phyloP scores from a whole-genome alignment of 2,113 vertebrate genomes.

The Sylvilagus bachmani region DNA sequence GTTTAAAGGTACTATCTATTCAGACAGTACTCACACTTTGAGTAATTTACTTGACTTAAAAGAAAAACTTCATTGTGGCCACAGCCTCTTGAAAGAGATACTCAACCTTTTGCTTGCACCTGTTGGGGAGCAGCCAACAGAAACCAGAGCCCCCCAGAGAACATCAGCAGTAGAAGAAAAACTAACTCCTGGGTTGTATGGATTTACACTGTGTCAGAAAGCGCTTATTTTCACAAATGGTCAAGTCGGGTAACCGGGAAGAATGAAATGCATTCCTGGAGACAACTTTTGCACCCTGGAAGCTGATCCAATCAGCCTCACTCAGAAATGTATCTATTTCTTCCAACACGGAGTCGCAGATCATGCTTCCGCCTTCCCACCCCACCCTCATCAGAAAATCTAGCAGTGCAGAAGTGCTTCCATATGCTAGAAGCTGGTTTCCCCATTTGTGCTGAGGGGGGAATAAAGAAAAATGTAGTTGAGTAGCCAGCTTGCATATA shows the following conservation, averaged over 20 bases:
- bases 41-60: constrained; percentile 4
- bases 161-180: background rate
- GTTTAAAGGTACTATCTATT: constrained; percentile 17
- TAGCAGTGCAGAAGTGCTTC: constrained; percentile 47
- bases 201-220: constrained; percentile 35
- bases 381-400: constrained; percentile 31
- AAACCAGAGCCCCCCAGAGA: background rate
- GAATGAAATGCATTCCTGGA: constrained; percentile 16
- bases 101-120: background rate
- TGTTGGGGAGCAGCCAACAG: background rate
- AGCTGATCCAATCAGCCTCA: constrained; percentile 1
- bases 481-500: constrained; percentile 49
- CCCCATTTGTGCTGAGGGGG: constrained; percentile 49
- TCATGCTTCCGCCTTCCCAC: background rate
- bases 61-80: background rate
- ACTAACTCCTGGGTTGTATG: background rate
- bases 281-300: background rate
- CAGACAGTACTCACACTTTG: constrained; percentile 4
- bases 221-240: constrained; percentile 37
- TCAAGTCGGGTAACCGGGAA: background rate
- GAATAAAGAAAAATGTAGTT: constrained; percentile 35
- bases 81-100: background rate
- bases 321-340: constrained; percentile 35
- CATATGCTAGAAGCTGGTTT: constrained; percentile 31
- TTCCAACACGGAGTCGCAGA: constrained; percentile 45